A percentile compares a stretch with the other conserved stretches of the same genome.
These are phyloP conservation scores for Ephestia elutella DNA, from an alignment of 1,140 invertebrate genomes.

Conservation along the genomic window DNA sequence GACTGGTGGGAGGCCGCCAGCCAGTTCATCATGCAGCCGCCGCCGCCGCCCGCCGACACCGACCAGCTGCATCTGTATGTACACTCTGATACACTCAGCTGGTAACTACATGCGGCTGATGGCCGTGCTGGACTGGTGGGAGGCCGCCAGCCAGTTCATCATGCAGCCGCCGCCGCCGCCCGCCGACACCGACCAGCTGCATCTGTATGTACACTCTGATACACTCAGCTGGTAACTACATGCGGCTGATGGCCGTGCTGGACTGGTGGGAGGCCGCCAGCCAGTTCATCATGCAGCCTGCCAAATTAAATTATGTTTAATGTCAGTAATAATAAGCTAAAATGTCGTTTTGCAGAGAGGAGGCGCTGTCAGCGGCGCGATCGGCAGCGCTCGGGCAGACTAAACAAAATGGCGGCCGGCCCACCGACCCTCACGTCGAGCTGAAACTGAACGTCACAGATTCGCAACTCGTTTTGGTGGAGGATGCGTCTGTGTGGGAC, in stretches of 20 bases:
- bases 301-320: no score
- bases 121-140: slow-evolving; percentile 95
- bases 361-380: slow-evolving; percentile 10
- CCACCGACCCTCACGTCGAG: slow-evolving; percentile 74
- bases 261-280: slow-evolving; percentile 93
- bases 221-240: slow-evolving; percentile 81
- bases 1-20: slow-evolving; percentile 93
- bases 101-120: slow-evolving; percentile 97
- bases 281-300: slow-evolving; percentile 84
- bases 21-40: slow-evolving; percentile 82
- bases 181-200: slow-evolving; percentile 41
- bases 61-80: slow-evolving; percentile 26
- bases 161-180: slow-evolving; percentile 60
- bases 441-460: slow-evolving; percentile 96
- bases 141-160: slow-evolving; percentile 89
- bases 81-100: slow-evolving; percentile 87
- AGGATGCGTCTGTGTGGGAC: slow-evolving; percentile 90
- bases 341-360: neutral
- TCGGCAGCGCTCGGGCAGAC: slow-evolving; percentile 15
- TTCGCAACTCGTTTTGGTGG: slow-evolving; percentile 95
- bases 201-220: neutral
- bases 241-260: slow-evolving; percentile 94
- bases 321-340: no score
- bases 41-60: slow-evolving; percentile 45
- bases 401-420: neutral